These are phyloP conservation scores for Sesia bembeciformis DNA, from an alignment of 2,888 invertebrate genomes.

Conservation along the genomic window DNA sequence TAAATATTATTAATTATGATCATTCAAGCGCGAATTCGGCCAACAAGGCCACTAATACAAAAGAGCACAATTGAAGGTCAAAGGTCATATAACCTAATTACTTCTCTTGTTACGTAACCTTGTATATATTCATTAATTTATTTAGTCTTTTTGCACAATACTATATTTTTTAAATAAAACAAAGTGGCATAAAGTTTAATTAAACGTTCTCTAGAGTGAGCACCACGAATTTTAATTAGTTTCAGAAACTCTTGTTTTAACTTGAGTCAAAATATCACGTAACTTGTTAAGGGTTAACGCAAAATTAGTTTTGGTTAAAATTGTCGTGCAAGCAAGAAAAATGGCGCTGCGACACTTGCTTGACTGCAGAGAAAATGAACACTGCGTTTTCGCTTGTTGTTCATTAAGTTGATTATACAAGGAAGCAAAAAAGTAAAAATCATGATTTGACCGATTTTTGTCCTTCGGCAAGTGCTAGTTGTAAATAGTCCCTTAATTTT, in stretches of 20 bases:
- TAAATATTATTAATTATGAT: no score
- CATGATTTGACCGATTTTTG: no score
- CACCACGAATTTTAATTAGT: conserved; percentile 18
- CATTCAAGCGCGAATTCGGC: no score
- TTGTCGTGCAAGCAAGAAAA: neutral
- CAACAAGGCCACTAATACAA: no score
- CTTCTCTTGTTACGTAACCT: neutral
- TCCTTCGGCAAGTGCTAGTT: no score
- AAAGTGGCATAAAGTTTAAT: conserved; percentile 22
- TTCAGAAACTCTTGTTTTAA: conserved; percentile 11
- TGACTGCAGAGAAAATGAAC: neutral
- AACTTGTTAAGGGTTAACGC: conserved; percentile 5
- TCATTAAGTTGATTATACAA: no score
- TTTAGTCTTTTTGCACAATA: neutral
- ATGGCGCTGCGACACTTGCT: neutral
- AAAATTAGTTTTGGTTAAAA: neutral
- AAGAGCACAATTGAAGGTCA: no score
- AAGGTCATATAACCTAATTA: no score
- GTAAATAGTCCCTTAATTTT: no score
- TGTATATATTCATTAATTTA: conserved; percentile 4
- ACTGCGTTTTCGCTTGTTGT: neutral
- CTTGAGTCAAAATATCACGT: conserved; percentile 8
- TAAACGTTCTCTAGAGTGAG: conserved; percentile 23
- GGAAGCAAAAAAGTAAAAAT: no score
- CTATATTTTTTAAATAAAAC: conserved; percentile 2